Conservation (phyloP, 2,113 vertebrate species). For the Zapornia atra region DNA sequence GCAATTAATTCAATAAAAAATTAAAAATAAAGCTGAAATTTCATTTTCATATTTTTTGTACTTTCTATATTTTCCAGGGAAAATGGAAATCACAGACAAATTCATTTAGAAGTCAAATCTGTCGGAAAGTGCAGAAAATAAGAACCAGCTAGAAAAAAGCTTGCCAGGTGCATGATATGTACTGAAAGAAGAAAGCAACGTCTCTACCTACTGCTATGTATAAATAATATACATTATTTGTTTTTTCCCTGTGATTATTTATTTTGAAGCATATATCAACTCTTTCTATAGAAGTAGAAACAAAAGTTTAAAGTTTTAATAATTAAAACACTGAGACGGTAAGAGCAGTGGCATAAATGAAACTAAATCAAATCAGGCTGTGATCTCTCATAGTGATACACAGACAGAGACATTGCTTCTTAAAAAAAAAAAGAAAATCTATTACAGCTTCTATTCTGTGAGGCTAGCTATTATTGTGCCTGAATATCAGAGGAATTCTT, state of each 20-base stretch:
- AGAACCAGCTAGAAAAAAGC: slow-evolving; percentile 49
- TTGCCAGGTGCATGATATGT: slow-evolving; percentile 46
- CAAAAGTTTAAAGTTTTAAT: background rate
- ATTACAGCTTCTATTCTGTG: background rate
- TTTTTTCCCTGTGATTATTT: background rate
- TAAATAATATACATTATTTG: background rate
- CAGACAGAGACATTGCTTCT: background rate
- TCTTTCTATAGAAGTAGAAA: background rate
- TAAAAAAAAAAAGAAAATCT: background rate
- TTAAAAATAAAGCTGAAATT: background rate
- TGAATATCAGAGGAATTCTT: background rate
- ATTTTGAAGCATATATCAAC: background rate
- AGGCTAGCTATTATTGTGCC: background rate
- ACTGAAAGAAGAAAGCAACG: background rate
- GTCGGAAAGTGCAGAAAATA: slow-evolving; percentile 25
- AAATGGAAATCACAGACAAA: slow-evolving; percentile 64
- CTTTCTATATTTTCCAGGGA: background rate
- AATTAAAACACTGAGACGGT: background rate
- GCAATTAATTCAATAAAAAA: slow-evolving; percentile 8
- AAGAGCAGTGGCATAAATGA: background rate
- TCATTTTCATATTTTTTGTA: background rate
- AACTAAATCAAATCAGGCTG: background rate
- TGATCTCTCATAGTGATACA: background rate
- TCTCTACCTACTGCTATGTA: background rate
- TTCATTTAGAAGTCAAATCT: slow-evolving; percentile 61